Evolutionary conservation across 2,113 vertebrate species (phyloP), one percentile per base, ranked within the genome.

Genomic region (Seriola aureovittata): DNA sequence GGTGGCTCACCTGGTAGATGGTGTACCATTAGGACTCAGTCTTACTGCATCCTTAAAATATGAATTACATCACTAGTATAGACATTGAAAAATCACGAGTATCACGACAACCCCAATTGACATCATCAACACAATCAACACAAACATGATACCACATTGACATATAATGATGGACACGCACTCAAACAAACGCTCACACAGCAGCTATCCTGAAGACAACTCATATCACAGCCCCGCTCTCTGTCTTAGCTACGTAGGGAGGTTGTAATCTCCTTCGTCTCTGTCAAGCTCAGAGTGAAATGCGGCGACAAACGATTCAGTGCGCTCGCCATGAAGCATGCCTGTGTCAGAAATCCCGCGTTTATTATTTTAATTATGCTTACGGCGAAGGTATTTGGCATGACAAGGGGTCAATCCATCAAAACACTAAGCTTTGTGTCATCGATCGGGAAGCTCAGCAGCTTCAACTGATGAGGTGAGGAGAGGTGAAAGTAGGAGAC

Each of bases 351-450:
- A 78, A 52, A 72, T 10, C 42, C 59, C 0, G n/a, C 58, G 29
- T 66, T 81, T 75, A 86, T 89, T 82, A 76, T 75, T 81, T 58
- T 74, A 67, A 86, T 84, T 75, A 42, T 14, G 21, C 69, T 70
- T 44, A 38, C 62, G 10, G 58, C 3, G 10, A n/a, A 71, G 52
- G 52, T 67, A 85, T 90, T 78, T 88, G 75, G 66, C 65, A 1
- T 55, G 40, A 67, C 48, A 36, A 54, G 34, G 29, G 75, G 57
- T 82, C 68, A 19, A 88, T 90, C 57, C 64, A 71, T 90, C 84
- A 84, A 68, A 78, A 46, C 29, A 1, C 16, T 34, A 23, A 64
- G 40, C 52, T 79, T 77, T 12, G 57, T n/a, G 48, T 58, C 48
- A 80, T 74, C 29, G 44, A 38, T 85, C 64, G 72, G 57, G 7